Evolutionary conservation across 2,113 vertebrate genomes (phyloP).

Genomic region (Orthochromis indermauri): DNA sequence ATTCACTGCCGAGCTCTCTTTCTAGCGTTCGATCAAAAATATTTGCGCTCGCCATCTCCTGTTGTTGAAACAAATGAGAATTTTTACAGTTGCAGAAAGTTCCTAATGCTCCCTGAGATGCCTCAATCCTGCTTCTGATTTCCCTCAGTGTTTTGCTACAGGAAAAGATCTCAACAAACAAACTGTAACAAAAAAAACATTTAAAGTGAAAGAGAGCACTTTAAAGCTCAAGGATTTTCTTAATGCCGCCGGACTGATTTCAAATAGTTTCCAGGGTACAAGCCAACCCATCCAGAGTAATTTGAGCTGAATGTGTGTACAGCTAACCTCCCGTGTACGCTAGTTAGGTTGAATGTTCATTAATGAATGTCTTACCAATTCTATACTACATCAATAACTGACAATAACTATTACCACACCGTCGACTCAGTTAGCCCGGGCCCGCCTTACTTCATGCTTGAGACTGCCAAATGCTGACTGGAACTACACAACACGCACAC

Average conservation of each 20-base stretch:
- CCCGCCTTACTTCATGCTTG: background rate
- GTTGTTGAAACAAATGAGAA: constrained; percentile 49
- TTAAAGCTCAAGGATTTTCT: background rate
- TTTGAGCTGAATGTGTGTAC: constrained; percentile 31
- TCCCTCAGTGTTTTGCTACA: background rate
- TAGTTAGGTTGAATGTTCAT: constrained; percentile 28
- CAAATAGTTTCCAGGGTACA: constrained; percentile 26
- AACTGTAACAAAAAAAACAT: background rate
- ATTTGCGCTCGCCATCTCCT: constrained; percentile 21
- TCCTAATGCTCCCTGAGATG: background rate
- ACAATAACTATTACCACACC: constrained; percentile 14
- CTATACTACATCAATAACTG: constrained; percentile 3
- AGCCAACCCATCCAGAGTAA: background rate
- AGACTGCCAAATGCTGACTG: background rate
- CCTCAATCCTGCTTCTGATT: constrained; percentile 2
- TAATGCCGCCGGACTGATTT: constrained; percentile 38
- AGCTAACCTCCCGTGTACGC: constrained; percentile 5
- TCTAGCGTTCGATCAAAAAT: constrained; percentile 42
- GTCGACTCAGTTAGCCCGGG: background rate
- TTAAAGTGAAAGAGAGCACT: background rate
- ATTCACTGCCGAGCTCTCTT: constrained; percentile 39
- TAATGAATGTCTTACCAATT: background rate
- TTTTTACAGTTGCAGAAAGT: background rate
- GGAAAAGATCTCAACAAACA: constrained; percentile 6
- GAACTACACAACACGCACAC: background rate